Evolutionary conservation across 1,140 invertebrate genomes (phyloP), one percentile per base, ranked within the genome.

Genomic region (Anoplolepis gracilipes): DNA sequence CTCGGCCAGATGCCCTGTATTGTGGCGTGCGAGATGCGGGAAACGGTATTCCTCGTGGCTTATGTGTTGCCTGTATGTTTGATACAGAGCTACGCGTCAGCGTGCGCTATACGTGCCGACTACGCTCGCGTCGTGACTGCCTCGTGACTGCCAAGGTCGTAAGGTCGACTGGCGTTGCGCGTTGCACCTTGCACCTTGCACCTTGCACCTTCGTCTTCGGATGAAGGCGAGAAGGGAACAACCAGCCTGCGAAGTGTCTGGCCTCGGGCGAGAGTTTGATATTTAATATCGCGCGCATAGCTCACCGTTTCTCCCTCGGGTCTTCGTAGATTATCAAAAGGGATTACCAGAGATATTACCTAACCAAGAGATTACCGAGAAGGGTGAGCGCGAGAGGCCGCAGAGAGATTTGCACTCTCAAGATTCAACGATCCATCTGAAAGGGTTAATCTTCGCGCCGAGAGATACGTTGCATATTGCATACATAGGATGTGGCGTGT

Each of bases 131-230:
- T n/a, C n/a, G n/a, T n/a, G n/a, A n/a, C 65, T 53, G 62, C 85
- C 84, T 93, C 92, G 92, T 93, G 92, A 93, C 90, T 92, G 87
- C 90, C 90, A 93, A 93, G 92, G 92, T 93, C 91, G 90, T 91
- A 92, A 49, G 91, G 92, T 92, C 92, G 90, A 42, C 85, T 87
- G 76, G 87, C 76, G 92, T 19, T 82, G 78, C 78, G 73, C 78
- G 67, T 82, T 82, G 92, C 92, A 93, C 90, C 92, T 93, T 91
- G 78, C 78, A 82, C 78, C 78, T 82, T 82, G 78, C 78, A 82
- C 78, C 78, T 82, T 82, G 92, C 92, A 93, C 90, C 92, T 93
- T 91, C 90, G 92, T 92, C 91, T 92, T 92, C 78, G 77, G 84
- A 84, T 49, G 84, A 84, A 84, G 77, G 61, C 82, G 77, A 85